Base-by-base conservation (phyloP, 1,140 invertebrate species). In the Bombus cullumanus region DNA sequence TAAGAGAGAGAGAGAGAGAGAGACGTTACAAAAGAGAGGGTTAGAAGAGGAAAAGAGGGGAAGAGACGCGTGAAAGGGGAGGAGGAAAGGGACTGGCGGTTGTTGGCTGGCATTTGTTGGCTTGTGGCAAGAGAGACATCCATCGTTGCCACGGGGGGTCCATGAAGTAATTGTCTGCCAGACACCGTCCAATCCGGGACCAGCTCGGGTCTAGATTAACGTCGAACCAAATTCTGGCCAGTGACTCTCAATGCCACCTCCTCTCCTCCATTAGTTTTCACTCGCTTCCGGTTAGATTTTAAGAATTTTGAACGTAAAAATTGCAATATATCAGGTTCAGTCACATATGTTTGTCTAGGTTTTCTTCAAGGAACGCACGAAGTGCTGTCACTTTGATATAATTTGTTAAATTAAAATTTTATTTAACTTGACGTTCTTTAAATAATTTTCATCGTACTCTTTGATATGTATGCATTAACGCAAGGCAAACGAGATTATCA, bases 111-210 rank as follows among this genome's bases (percentile, higher is more conserved):
- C 79, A 91, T 91, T 90, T 86, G 88, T 85, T 84, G 81, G 87
- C 74, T 87, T 83, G 86, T 86, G 86, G 85, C 92, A 91, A 93
- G 92, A 93, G 92, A 94, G 93, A 94, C 92, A 94, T 94, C 92
- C 92, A 94, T 94, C 92, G 91, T 89, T 92, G 90, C 93, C 91
- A 89, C 93, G 89, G 93, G 92, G 92, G 92, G 93, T 94, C 93
- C 89, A 86, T 83, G 87, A 86, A 93, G 92, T 94, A 94, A 94
- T 94, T 94, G 93, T 94, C 93, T 93, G 92, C 92, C 90, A 91
- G 90, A 93, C 89, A 92, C 86, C 91, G 88, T 85, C 91, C 93
- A 90, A 92, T 93, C 92, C 91, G 73, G 78, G 80, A 41, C 81
- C 82, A 77, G 78, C 77, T 88, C 84, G 86, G 73, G 77, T 88